Base-by-base conservation (phyloP, 2,797 vertebrate species). In the Gobionotothen gibberifrons region DNA sequence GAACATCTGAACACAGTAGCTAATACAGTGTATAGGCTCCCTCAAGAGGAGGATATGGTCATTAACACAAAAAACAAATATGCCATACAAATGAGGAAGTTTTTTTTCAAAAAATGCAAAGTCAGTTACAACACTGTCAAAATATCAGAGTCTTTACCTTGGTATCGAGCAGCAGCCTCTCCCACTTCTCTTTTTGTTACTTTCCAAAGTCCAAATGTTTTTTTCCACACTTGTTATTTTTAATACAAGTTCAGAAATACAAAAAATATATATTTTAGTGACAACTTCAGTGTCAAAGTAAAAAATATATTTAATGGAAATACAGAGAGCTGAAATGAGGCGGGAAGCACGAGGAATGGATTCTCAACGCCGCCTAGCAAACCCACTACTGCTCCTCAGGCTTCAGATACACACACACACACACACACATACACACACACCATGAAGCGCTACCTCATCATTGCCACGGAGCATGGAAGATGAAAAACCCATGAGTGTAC, bases 401-500 rank as follows among this genome's bases (percentile, higher is more conserved):
- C 82, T 65, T 87, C 73, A 87, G 78, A 89, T 85, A 87, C 73
- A 83, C 72, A 79, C 81, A 44, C 9, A 13, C 53, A 68, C 52
- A 68, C 60, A 64, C 78, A 78, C 65, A 74, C 78, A n/a, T 69
- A 36, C 81, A 60, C 58, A 60, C 66, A 81, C 52, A 49, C 14
- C 22, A 48, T 61, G 42, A 47, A 66, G 70, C 86, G 74, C 82
- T 69, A 82, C 74, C 86, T 90, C 85, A 90, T 92, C 91, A 90
- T 79, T 83, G 74, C 86, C 77, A 81, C 73, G 53, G 85, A 90
- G 86, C 86, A 86, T 85, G 79, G 79, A 87, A 91, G 89, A 93
- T 92, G 90, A 90, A 87, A 87, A 90, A 88, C 84, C 82, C 87
- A 78, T 77, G 84, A 91, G 90, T 87, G 81, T 82, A 91, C 81